Evolutionary conservation across 2,888 invertebrate species (phyloP).

Genomic region (Theodoxus fluviatilis): DNA sequence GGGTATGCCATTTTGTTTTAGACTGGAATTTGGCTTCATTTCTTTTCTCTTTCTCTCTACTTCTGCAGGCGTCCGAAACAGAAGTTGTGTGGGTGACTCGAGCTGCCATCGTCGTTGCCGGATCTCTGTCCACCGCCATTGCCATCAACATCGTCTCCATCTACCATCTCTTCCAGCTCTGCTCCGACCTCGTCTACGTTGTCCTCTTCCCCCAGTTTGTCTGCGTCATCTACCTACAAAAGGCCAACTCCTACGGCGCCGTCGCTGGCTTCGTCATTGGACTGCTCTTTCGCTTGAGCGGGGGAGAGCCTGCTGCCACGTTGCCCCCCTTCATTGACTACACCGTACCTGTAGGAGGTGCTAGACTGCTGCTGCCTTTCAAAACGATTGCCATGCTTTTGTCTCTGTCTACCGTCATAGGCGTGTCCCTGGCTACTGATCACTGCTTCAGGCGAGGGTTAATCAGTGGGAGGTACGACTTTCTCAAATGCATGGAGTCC

Average conservation of each 20-base stretch:
- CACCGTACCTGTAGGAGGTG: conserved; percentile 30
- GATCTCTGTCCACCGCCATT: conserved; percentile 37
- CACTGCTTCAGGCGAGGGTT: conserved; percentile 32
- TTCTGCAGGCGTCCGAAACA: conserved; percentile 40
- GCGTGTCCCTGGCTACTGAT: conserved; percentile 35
- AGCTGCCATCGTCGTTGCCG: conserved; percentile 37
- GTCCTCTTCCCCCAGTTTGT: conserved; percentile 46
- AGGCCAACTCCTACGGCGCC: conserved; percentile 42
- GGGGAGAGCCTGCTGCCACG: conserved; percentile 85
- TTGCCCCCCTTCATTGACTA: conserved; percentile 38
- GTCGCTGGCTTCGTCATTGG: conserved; percentile 73
- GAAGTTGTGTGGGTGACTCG: conserved; percentile 45
- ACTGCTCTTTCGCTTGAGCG: conserved; percentile 77
- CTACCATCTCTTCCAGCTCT: conserved; percentile 43
- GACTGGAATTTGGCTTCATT: too few species aligned
- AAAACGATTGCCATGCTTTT: conserved; percentile 40
- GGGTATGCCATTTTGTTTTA: too few species aligned
- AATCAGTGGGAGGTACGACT: conserved; percentile 30
- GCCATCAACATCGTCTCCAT: conserved; percentile 39
- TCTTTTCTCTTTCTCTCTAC: too few species aligned
- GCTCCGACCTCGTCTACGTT: conserved; percentile 46
- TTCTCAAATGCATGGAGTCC: too few species aligned
- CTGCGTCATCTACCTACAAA: conserved; percentile 39
- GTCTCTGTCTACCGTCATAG: conserved; percentile 30
- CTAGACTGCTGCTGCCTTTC: conserved; percentile 44